phyloP scores from a whole-genome alignment of 2,888 invertebrate genomes.

The Crocallis elinguaria region DNA sequence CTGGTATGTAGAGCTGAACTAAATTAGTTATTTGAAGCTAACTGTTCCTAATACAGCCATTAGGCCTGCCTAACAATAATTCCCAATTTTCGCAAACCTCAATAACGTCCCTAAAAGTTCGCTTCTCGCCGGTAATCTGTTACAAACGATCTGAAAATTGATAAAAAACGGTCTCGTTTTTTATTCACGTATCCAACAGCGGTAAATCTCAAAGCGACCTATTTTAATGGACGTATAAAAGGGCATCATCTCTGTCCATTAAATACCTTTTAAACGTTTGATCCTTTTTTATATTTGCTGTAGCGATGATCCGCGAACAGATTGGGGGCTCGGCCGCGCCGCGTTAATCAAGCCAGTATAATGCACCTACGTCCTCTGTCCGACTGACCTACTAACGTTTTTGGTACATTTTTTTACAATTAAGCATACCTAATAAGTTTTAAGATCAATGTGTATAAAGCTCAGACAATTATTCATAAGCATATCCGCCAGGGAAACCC shows the following conservation, averaged over 20 bases:
- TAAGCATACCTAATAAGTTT: neutral
- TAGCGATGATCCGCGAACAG: slow-evolving; percentile 74
- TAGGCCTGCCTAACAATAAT: too few relatives aligned
- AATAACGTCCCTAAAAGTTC: slow-evolving; percentile 31
- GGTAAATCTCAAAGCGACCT: slow-evolving; percentile 78
- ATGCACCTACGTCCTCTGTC: slow-evolving; percentile 40
- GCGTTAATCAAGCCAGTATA: slow-evolving; percentile 70
- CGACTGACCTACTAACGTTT: slow-evolving; percentile 36
- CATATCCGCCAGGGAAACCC: slow-evolving; percentile 12
- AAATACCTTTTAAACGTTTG: slow-evolving; percentile 84
- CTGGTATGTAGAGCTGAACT: too few relatives aligned
- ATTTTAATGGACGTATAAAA: slow-evolving; percentile 82
- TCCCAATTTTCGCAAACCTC: slow-evolving; percentile 27
- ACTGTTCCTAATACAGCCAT: neutral
- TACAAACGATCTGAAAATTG: slow-evolving; percentile 71
- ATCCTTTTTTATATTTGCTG: slow-evolving; percentile 82
- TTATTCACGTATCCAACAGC: slow-evolving; percentile 68
- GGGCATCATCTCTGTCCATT: slow-evolving; percentile 81
- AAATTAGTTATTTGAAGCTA: too few relatives aligned
- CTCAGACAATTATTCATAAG: slow-evolving; percentile 1
- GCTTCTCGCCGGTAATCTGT: slow-evolving; percentile 52
- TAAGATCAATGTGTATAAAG: neutral
- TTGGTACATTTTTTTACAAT: too few relatives aligned
- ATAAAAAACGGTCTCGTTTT: slow-evolving; percentile 64
- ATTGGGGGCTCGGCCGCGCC: slow-evolving; percentile 57